Base-by-base conservation (phyloP, 2,113 vertebrate species). In the Esox niger region DNA sequence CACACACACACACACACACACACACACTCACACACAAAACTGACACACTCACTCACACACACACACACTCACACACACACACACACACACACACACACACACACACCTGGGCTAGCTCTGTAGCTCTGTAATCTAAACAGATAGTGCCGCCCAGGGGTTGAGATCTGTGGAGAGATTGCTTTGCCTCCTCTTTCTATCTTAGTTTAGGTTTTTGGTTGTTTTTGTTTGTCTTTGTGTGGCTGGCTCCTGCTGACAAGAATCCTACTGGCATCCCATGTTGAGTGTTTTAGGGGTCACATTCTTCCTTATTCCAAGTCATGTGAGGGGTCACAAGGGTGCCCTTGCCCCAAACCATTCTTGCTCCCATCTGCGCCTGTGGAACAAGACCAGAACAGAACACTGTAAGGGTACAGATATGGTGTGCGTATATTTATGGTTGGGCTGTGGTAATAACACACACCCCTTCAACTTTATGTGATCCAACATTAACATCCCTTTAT, bases 261-360 rank as follows among this genome's bases (percentile, higher is more conserved):
- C 75, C 86, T 87, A 88, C 81, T 86, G 69, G 69, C 69, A 35
- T 76, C 79, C 77, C 89, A 88, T 89, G 79, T 76, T 79, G 86
- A 60, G 65, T 46, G 66, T 77, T 85, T 89, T 84, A 91, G 70
- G 86, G 88, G 81, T 87, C 84, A 13, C 80, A 84, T 81, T 89
- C 85, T 82, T 88, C 79, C 75, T 82, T 84, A 76, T 88, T 86
- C 88, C 86, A 86, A 78, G 80, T 87, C 77, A 84, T 66, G 74
- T 76, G 83, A 82, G 79, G 75, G 54, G 66, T 84, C 70, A 80
- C 69, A 29, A 75, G 76, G 78, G 78, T 60, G 38, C 62, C 29
- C 4, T 70, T 47, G 57, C 81, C 78, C 88, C 82, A 83, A 79
- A 79, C 79, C 84, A 80, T 79, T 70, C 78, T 79, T 79, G 62